Conservation (phyloP, 2,113 vertebrate genomes). For the Axis porcinus region DNA sequence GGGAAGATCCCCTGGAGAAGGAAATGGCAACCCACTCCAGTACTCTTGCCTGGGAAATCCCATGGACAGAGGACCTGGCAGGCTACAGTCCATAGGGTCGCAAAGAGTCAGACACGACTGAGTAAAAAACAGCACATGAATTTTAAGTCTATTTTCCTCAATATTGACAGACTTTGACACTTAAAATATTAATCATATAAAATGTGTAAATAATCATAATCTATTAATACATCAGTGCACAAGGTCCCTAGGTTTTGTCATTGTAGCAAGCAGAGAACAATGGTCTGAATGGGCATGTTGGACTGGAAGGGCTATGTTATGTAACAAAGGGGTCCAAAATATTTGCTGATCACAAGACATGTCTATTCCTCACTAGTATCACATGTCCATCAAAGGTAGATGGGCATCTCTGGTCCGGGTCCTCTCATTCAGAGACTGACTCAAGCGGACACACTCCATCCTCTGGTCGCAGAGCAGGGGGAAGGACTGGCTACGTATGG, state of each 20-base stretch:
- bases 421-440: background rate
- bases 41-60: background rate
- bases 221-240: fast-evolving
- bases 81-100: background rate
- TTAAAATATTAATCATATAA: background rate
- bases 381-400: background rate
- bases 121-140: background rate
- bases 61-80: background rate
- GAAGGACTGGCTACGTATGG: background rate
- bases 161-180: background rate
- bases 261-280: background rate
- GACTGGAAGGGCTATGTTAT: background rate
- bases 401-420: background rate
- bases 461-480: no score
- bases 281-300: background rate
- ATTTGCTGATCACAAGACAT: background rate
- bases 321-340: background rate
- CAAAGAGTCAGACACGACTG: background rate
- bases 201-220: background rate
- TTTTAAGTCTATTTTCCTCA: background rate
- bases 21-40: background rate
- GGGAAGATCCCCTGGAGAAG: background rate
- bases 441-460: background rate
- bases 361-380: background rate
- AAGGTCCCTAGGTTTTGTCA: background rate